Evolutionary conservation across 1,140 invertebrate species (phyloP).

Genomic region (Atta colombica): DNA sequence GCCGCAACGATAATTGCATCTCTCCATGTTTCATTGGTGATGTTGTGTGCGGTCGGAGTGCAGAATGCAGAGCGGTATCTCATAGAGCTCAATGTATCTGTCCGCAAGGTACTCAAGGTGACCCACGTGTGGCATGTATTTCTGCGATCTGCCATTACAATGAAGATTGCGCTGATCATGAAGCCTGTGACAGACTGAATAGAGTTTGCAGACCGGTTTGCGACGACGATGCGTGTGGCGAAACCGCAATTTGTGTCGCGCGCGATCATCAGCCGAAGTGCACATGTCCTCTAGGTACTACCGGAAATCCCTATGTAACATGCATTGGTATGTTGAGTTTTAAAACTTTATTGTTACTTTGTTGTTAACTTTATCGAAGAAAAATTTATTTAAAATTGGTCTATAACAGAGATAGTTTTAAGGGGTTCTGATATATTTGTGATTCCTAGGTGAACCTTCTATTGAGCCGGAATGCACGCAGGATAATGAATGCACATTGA

Average conservation of each 20-base stretch:
- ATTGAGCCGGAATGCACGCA: slow-evolving; percentile 89
- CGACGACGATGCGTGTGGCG: slow-evolving; percentile 91
- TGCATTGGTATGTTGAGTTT: slow-evolving; percentile 87
- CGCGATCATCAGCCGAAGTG: slow-evolving; percentile 93
- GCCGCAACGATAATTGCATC: slow-evolving; percentile 92
- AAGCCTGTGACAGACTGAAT: slow-evolving; percentile 94
- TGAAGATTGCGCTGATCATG: slow-evolving; percentile 95
- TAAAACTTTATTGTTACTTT: slow-evolving; percentile 1
- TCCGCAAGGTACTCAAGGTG: slow-evolving; percentile 94
- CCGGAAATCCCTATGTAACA: slow-evolving; percentile 93
- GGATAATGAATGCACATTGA: slow-evolving; percentile 92
- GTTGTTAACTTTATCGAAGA: slow-evolving; percentile 15
- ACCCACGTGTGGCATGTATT: slow-evolving; percentile 93
- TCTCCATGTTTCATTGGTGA: slow-evolving; percentile 91
- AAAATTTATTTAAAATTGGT: slow-evolving; percentile 15
- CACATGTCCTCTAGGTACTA: slow-evolving; percentile 90
- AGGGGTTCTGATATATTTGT: background rate
- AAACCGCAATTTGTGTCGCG: slow-evolving; percentile 91
- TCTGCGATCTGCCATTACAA: slow-evolving; percentile 94
- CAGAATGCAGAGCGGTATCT: slow-evolving; percentile 91
- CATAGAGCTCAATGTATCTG: slow-evolving; percentile 94
- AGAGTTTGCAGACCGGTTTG: slow-evolving; percentile 94
- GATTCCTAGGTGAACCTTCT: slow-evolving; percentile 65
- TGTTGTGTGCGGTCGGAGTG: slow-evolving; percentile 91
- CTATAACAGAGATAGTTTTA: background rate